A percentile compares a stretch with the other conserved stretches of the same genome.
Conservation (phyloP, 2,113 vertebrate genomes). For the Fulmarus glacialis region DNA sequence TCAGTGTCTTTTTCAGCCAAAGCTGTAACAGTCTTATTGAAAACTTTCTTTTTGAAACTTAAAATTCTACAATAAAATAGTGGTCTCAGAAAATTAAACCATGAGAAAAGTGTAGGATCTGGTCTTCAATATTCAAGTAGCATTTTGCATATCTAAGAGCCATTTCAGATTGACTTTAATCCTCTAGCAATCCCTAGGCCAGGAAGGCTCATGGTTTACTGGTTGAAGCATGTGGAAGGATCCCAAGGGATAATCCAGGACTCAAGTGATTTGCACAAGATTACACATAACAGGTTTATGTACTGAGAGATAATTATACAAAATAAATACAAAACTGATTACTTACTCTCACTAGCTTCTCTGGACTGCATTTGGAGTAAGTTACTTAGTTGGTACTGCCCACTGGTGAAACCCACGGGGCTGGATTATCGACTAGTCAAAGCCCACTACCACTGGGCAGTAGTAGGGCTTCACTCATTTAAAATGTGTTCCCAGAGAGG, state of each 20-base stretch:
- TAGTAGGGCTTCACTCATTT: neutral
- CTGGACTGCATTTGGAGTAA: neutral
- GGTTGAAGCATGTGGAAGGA: neutral
- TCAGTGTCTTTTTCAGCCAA: neutral
- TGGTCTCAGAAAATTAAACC: neutral
- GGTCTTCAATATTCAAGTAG: neutral
- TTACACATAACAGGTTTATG: neutral
- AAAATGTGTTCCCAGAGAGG: neutral
- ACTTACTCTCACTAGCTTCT: neutral
- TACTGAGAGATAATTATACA: neutral
- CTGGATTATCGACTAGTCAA: neutral
- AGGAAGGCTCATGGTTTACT: neutral
- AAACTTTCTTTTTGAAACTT: neutral
- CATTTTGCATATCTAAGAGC: neutral
- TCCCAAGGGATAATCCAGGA: neutral
- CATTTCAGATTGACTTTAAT: neutral
- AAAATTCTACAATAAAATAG: neutral
- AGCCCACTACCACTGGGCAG: neutral
- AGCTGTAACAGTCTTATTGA: neutral
- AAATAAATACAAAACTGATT: neutral
- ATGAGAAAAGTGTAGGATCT: neutral
- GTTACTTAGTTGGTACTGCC: neutral
- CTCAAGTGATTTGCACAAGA: neutral
- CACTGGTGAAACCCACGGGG: neutral
- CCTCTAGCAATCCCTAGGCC: neutral